Conservation (phyloP, 2,888 invertebrate genomes). For the Caenorhabditis sulstoni region DNA sequence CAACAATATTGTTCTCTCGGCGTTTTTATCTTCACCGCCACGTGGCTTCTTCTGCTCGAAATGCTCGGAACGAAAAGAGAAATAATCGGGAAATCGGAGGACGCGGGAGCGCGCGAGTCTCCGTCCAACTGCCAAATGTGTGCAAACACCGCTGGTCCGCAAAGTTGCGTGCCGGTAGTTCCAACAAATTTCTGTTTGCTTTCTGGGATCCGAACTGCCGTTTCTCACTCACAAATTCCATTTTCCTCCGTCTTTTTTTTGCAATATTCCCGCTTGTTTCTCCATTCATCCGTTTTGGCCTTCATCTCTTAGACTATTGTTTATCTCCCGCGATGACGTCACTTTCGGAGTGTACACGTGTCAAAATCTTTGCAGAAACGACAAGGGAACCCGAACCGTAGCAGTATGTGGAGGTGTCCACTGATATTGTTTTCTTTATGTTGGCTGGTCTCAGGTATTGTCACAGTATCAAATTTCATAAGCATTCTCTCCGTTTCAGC, state of each 20-base stretch:
- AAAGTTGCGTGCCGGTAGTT: conserved; percentile 27
- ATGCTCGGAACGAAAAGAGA: background rate
- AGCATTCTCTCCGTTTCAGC: background rate
- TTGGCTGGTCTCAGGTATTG: conserved; percentile 37
- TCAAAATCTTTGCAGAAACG: conserved; percentile 9
- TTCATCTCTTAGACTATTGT: background rate
- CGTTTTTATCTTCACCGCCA: background rate
- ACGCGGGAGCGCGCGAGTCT: background rate
- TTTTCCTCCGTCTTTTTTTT: background rate
- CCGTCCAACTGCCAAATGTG: conserved; percentile 24
- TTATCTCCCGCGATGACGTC: conserved; percentile 22
- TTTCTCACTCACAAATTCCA: conserved; percentile 1
- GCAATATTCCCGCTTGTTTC: background rate
- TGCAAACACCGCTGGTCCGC: conserved; percentile 43
- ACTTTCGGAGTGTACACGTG: conserved; percentile 13
- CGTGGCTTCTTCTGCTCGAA: background rate
- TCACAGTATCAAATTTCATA: background rate
- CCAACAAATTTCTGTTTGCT: conserved; percentile 45
- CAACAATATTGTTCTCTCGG: conserved; percentile 17
- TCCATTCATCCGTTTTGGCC: background rate
- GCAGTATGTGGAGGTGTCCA: conserved; percentile 40
- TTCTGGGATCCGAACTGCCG: conserved; percentile 14
- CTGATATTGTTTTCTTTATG: conserved; percentile 25
- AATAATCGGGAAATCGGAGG: no score
- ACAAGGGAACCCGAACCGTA: conserved; percentile 31